phyloP scores from a whole-genome alignment of 2,113 vertebrate genomes.

The Tychaedon coryphoeus region DNA sequence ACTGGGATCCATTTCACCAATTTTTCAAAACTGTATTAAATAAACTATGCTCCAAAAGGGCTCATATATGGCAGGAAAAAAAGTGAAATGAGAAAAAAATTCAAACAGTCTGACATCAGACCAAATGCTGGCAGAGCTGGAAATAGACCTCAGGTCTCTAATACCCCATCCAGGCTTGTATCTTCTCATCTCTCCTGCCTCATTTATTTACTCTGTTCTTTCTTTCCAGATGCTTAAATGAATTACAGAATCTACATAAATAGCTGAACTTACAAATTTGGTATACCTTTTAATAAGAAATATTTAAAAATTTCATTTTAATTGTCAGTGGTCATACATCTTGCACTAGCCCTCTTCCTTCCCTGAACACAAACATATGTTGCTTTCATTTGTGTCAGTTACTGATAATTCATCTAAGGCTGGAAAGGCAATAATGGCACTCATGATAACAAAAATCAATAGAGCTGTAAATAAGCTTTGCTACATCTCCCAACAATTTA shows the following conservation, averaged over 20 bases:
- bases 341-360: not conserved
- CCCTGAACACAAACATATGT: not conserved
- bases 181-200: not conserved
- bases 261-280: not conserved
- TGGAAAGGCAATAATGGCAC: not conserved
- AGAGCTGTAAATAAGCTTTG: conserved; percentile 34
- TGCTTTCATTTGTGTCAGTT: not conserved
- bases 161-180: not conserved
- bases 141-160: not conserved
- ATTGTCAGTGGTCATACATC: not conserved
- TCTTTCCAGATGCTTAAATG: not conserved
- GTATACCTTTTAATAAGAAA: not conserved
- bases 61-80: not conserved
- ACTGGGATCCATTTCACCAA: not conserved
- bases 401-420: conserved; percentile 9
- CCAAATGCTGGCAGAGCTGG: not conserved
- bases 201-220: not conserved
- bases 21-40: not conserved
- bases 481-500: not conserved
- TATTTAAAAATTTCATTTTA: not conserved
- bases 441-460: conserved; percentile 37
- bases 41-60: not conserved
- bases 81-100: not conserved
- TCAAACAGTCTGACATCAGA: not conserved
- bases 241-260: not conserved